Conservation (phyloP, 1,140 invertebrate species). For the Ceratosolen solmsi region DNA sequence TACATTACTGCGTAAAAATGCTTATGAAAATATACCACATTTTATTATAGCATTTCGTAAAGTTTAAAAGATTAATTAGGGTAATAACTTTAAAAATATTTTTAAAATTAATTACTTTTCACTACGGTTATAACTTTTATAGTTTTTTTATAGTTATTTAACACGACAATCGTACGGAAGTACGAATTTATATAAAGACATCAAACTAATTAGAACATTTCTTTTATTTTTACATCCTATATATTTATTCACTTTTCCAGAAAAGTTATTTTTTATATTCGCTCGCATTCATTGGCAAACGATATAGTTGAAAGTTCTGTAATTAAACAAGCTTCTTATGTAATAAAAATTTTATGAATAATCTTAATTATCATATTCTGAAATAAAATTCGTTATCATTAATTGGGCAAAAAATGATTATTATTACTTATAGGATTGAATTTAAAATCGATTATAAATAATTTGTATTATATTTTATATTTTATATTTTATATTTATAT, state of each 20-base stretch:
- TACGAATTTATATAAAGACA: not conserved
- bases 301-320: not conserved
- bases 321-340: too few species aligned
- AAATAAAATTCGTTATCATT: too few species aligned
- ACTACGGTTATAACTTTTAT: not conserved
- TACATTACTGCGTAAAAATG: not conserved
- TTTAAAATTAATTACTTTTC: constrained; percentile 7
- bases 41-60: not conserved
- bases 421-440: too few species aligned
- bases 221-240: not conserved
- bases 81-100: not conserved
- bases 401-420: too few species aligned
- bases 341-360: too few species aligned
- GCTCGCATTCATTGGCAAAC: not conserved
- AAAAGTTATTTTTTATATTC: not conserved
- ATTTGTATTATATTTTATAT: too few species aligned
- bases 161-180: not conserved
- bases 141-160: not conserved
- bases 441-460: too few species aligned
- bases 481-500: too few species aligned
- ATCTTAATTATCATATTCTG: too few species aligned
- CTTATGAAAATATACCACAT: not conserved
- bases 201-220: not conserved
- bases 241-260: not conserved
- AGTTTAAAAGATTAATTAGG: not conserved